A percentile compares a stretch with the other conserved stretches of the same genome.
These are phyloP conservation scores for Venturia canescens DNA, from an alignment of 1,140 invertebrate genomes.

Conservation along the genomic window DNA sequence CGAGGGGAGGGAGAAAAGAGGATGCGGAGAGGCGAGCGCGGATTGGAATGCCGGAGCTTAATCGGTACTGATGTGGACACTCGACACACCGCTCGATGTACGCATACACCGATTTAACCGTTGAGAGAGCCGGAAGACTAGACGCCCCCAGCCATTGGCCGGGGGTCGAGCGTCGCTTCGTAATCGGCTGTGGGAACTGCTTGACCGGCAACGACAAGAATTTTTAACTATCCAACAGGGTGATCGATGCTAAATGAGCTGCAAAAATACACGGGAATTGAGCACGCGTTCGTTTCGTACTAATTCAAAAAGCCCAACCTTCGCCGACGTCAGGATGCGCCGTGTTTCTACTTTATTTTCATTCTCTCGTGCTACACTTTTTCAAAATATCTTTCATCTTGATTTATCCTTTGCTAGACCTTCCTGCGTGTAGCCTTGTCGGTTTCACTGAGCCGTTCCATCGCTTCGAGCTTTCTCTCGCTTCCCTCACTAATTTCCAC, in stretches of 20 bases:
- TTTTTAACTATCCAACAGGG: background rate
- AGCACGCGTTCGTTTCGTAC: background rate
- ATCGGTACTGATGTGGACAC: conserved; percentile 36
- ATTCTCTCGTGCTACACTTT: too few relatives aligned
- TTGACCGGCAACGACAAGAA: conserved; percentile 35
- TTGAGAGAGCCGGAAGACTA: background rate
- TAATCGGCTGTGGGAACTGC: conserved; percentile 45
- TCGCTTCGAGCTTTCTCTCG: too few relatives aligned
- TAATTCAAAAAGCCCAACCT: background rate
- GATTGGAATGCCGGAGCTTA: conserved; percentile 35
- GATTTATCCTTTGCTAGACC: too few relatives aligned
- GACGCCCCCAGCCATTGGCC: conserved; percentile 25
- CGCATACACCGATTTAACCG: conserved; percentile 41
- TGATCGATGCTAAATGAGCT: background rate
- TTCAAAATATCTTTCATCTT: too few relatives aligned
- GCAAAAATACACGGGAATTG: background rate
- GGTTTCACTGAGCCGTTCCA: too few relatives aligned
- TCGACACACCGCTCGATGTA: conserved; percentile 40
- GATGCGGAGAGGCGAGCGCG: conserved; percentile 3
- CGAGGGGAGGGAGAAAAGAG: background rate
- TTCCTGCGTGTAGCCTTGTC: too few relatives aligned
- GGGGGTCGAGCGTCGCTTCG: conserved; percentile 30
- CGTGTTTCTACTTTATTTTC: too few relatives aligned
- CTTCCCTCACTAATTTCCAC: too few relatives aligned
- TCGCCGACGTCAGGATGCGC: too few relatives aligned